Percentiles rank a stretch among this genome's conserved stretches.
phyloP scores from a whole-genome alignment of 2,888 invertebrate genomes.

The Zaprionus obscuricornis region DNA sequence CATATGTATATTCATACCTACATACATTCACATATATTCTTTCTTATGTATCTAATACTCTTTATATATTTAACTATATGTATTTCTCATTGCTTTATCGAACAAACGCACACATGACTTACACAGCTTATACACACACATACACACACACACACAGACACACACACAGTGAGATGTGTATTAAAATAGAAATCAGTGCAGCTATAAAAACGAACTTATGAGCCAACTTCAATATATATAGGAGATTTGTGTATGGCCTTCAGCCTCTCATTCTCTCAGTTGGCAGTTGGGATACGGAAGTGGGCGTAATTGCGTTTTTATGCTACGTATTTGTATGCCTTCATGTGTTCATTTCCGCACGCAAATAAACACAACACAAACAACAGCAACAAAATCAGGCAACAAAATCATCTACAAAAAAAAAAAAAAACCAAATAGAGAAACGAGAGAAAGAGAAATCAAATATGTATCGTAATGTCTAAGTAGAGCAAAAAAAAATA shows the following conservation, averaged over 20 bases:
- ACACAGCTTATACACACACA: constrained; percentile 22
- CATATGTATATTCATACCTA: constrained; percentile 8
- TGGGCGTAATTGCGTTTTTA: constrained; percentile 78
- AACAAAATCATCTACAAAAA: constrained; percentile 12
- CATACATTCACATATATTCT: too few species aligned
- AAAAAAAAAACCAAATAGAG: constrained; percentile 15
- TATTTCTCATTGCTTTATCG: constrained; percentile 51
- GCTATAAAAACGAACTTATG: constrained; percentile 58
- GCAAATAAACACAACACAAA: constrained; percentile 70
- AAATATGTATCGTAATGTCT: constrained; percentile 16
- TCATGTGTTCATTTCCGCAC: constrained; percentile 76
- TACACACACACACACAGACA: constrained; percentile 6
- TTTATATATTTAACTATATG: neutral
- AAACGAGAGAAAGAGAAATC: too few species aligned
- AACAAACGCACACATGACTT: too few species aligned
- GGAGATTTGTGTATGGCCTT: constrained; percentile 38
- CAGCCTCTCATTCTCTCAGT: constrained; percentile 9
- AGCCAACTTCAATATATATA: constrained; percentile 33
- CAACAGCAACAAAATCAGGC: constrained; percentile 49
- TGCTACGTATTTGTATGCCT: constrained; percentile 65
- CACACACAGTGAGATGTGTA: constrained; percentile 22
- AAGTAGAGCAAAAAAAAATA: neutral
- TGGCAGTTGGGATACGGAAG: constrained; percentile 43
- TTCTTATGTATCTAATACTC: too few species aligned
- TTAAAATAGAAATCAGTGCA: constrained; percentile 53